Evolutionary conservation across 2,888 invertebrate species (phyloP), one percentile per base, ranked within the genome.

Genomic region (Drepanosiphum platanoidis): DNA sequence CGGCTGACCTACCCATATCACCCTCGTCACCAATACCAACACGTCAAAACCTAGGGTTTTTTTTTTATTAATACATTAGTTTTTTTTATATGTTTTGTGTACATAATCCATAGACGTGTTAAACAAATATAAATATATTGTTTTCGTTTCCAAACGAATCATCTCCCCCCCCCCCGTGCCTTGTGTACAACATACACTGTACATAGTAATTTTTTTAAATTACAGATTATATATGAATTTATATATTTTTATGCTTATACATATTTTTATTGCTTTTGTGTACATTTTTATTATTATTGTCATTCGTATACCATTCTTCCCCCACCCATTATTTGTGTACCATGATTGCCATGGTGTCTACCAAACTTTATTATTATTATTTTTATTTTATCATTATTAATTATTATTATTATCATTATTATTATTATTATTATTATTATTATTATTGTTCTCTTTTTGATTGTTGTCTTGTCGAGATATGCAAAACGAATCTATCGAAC

Each of bases 381-480:
- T 68, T 4, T 81, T 81, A 36, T 71, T 39, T 74, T 39, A 52
- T 81, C 22, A 66, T 64, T 36, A 39, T 79, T 68, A 64, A 64
- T 78, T 39, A 64, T 79, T 52, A 68, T 79, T 79, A 79, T 81
- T 39, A 58, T 71, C n/a, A 70, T 70, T 58, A 52, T 81, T 58
- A 36, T 70, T 70, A 13, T 68, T 80, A 30, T 52, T 11, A 52
- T 70, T 70, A 27, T 80, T 70, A 36, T 52, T 70, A 9, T 70
- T 80, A n/a, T 39, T n/a, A 42, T 46, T 52, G 22, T 58, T 58
- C 39, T n/a, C 66, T 34, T 66, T 84, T 84, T 52, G 77, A 75
- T 84, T 58, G 70, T 77, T 84, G 84, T 84, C 84, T 84, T 84
- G 77, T 84, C 77, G 77, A 84, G 84, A 84, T 82, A 82, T 15